A percentile compares a stretch with the other conserved stretches of the same genome.
These are phyloP conservation scores for Trichonephila clavata DNA, from an alignment of 1,140 invertebrate genomes.

Conservation along the genomic window DNA sequence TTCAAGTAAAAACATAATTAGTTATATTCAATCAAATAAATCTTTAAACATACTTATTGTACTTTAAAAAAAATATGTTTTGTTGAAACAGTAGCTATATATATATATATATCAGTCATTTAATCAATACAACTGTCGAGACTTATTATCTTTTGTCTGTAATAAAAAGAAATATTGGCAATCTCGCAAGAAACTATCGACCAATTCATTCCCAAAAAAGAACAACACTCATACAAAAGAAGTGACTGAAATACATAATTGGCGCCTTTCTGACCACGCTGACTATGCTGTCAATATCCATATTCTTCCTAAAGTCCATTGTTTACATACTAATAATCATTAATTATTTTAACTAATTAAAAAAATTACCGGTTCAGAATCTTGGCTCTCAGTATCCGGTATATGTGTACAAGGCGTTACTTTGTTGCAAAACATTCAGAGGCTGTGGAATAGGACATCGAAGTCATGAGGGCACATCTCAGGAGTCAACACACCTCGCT, in stretches of 20 bases:
- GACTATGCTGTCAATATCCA: neutral
- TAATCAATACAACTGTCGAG: too few species aligned
- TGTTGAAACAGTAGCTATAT: too few species aligned
- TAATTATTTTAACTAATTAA: neutral
- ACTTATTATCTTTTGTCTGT: too few species aligned
- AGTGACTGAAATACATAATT: neutral
- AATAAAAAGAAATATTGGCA: neutral
- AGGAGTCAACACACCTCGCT: too few species aligned
- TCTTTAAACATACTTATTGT: too few species aligned
- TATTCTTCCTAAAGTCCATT: neutral
- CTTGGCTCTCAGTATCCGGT: neutral
- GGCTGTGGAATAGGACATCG: neutral
- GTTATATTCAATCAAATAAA: too few species aligned
- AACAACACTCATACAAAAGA: neutral
- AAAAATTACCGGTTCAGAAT: constrained; percentile 9
- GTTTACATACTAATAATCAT: neutral
- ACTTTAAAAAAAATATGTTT: too few species aligned
- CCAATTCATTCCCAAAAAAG: neutral
- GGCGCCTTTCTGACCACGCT: neutral
- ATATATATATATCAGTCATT: too few species aligned
- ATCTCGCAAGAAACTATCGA: neutral
- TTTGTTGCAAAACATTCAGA: constrained; percentile 36
- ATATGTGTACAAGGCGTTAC: neutral
- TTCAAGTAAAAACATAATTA: too few species aligned
- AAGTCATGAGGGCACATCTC: neutral